Evolutionary conservation across 2,113 vertebrate species (phyloP), one percentile per base, ranked within the genome.

Genomic region (Leptodactylus fuscus): DNA sequence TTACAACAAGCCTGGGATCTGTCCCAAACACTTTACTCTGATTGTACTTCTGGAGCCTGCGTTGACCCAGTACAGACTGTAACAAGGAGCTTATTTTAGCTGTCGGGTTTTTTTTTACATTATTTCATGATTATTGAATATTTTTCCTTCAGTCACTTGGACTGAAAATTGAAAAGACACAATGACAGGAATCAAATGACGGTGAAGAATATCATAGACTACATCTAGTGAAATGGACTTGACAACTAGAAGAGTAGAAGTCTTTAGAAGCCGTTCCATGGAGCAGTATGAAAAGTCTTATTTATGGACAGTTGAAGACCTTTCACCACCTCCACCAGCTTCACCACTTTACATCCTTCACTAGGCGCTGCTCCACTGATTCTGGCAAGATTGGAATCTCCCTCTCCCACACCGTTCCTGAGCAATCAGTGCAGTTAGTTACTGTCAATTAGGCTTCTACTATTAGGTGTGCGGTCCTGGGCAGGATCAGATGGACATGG

Each of bases 1-100:
- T 62, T 29, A 80, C 77, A 80, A 80, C 77, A 80, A 60, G 77
- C 77, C 77, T 80, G 77, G 77, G 36, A 80, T 44, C 34, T 80
- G 77, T 80, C 77, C 77, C 77, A 44, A 62, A 80, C 77, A 80
- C 77, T 62, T 62, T 80, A 60, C 55, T 60, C 53, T 80, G 76
- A 79, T 79, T 79, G 77, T 80, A 27, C 77, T 80, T 60, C 7
- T 60, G 5, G n/a, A 80, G 77, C 77, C 15, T 16, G 53, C 36
- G 4, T 9, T 44, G 53, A 80, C 77, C 77, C 49, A 44, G 53
- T 60, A 80, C 53, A 80, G 36, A 18, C 77, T 27, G 53, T n/a
- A 62, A 60, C 53, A 27, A 16, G 53, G 15, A 9, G 36, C 34
- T 60, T 62, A 76, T 76, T 49, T 49, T 46, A 41, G 27, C 34